Percentiles rank a stretch among this genome's conserved stretches.
phyloP scores from a whole-genome alignment of 2,888 invertebrate species.

The Stictocephala bisonia region DNA sequence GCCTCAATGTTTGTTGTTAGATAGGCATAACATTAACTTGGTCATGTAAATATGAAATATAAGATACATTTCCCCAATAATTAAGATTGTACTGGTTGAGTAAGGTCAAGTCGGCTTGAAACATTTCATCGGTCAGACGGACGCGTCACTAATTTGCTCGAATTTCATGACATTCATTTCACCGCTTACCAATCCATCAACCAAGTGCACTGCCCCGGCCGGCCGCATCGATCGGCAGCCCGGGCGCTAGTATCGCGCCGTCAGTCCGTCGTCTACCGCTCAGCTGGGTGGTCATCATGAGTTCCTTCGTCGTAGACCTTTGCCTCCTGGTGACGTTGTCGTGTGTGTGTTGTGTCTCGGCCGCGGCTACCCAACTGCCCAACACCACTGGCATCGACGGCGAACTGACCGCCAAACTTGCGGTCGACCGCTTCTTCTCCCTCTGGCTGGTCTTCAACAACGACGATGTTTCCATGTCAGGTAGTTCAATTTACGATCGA shows the following conservation, averaged over 20 bases:
- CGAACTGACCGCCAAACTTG: slow-evolving; percentile 66
- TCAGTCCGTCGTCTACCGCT: slow-evolving; percentile 1
- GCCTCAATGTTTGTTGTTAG: too few relatives aligned
- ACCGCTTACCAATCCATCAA: too few relatives aligned
- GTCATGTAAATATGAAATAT: too few relatives aligned
- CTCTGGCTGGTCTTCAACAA: slow-evolving; percentile 69
- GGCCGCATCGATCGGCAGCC: slow-evolving; percentile 1
- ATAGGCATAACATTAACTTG: too few relatives aligned
- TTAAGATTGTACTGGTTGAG: too few relatives aligned
- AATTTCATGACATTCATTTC: too few relatives aligned
- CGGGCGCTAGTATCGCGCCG: slow-evolving; percentile 31
- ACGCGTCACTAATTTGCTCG: too few relatives aligned
- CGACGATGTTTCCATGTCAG: slow-evolving; percentile 62
- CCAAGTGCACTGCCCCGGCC: too few relatives aligned
- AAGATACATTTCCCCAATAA: too few relatives aligned
- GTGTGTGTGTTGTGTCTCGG: background rate
- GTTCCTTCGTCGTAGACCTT: too few relatives aligned
- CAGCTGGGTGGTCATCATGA: slow-evolving; percentile 3
- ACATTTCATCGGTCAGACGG: too few relatives aligned
- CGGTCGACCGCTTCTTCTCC: slow-evolving; percentile 68
- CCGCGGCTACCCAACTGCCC: slow-evolving; percentile 62
- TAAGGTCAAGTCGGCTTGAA: too few relatives aligned
- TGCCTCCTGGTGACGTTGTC: background rate
- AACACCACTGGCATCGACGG: slow-evolving; percentile 67
- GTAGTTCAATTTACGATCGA: slow-evolving; percentile 44